A percentile compares a stretch with the other conserved stretches of the same genome.
Conservation (phyloP, 1,140 invertebrate genomes). For the Caenorhabditis brenneri region DNA sequence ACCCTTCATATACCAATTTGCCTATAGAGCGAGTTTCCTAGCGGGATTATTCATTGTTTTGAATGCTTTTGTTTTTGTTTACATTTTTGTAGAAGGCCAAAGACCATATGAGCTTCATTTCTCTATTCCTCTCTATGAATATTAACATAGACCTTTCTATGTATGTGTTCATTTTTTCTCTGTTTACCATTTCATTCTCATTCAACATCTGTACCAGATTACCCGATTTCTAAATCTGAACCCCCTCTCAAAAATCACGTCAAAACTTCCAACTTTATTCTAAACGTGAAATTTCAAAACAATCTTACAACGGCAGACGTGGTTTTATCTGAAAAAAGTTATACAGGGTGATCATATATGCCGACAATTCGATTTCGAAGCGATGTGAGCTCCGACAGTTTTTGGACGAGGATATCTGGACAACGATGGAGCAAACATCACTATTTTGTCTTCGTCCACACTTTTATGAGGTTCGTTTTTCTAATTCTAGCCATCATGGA, state of each 20-base stretch:
- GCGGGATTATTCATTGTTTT: background rate
- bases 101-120: background rate
- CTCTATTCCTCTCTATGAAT: background rate
- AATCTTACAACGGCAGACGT: too few relatives aligned
- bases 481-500: too few relatives aligned
- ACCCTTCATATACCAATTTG: background rate
- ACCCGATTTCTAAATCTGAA: too few relatives aligned
- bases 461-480: slow-evolving; percentile 44
- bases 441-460: slow-evolving; percentile 36
- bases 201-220: too few relatives aligned
- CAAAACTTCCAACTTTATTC: too few relatives aligned
- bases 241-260: too few relatives aligned
- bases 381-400: slow-evolving; percentile 29
- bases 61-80: background rate
- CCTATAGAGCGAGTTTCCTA: background rate
- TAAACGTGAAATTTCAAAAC: too few relatives aligned
- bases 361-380: slow-evolving; percentile 13
- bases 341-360: background rate
- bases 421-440: slow-evolving; percentile 42
- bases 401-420: slow-evolving; percentile 7
- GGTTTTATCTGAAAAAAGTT: background rate
- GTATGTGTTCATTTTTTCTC: background rate
- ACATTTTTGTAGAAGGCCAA: background rate
- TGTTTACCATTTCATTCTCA: background rate
- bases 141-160: background rate